Base-by-base conservation (phyloP, 2,888 invertebrate genomes). In the Gandaritis pyraliata region DNA sequence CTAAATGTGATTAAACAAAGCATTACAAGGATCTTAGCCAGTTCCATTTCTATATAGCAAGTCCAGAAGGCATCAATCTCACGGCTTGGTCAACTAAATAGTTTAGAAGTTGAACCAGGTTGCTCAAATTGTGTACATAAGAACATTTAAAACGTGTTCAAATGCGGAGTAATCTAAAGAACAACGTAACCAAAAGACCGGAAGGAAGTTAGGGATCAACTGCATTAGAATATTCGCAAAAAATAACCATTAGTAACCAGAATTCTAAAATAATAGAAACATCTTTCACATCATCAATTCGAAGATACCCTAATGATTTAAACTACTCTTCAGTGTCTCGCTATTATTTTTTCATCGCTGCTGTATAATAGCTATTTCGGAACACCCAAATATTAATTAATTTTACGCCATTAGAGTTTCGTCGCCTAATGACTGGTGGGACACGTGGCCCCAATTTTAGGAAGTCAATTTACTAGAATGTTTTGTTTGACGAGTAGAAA, bases 371-470 rank as follows among this genome's bases (percentile, higher is more conserved):
- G 59, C 57, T 66, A 63, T 66, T 69, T 69, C 13, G 63, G 56
- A 60, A 59, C 64, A 61, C 46, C 60, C 55, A 59, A 61, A 65
- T 63, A 65, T 64, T 65, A 61, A 69, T 69, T 63, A 66, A 64
- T 64, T 63, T 69, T 47, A 46, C 60, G 64, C 61, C 66, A 65
- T 61, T 58, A 64, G 59, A 62, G 57, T 61, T 55, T 66, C 65
- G 59, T 59, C 69, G 64, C 63, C 59, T 64, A 64, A 64, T 64
- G 64, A 64, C 58, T 63, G 30, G 45, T 50, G 50, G 49, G 61
- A 65, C 69, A 66, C 66, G 69, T 66, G 69, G 59, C 59, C 47
- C 52, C 45, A 57, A 52, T 56, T 59, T 64, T 49, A 56, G 64
- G 64, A 64, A 64, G 64, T 64, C 52, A 48, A 53, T 56, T 59